Conservation (phyloP, 2,888 invertebrate genomes). For the Calliphora vomitoria region DNA sequence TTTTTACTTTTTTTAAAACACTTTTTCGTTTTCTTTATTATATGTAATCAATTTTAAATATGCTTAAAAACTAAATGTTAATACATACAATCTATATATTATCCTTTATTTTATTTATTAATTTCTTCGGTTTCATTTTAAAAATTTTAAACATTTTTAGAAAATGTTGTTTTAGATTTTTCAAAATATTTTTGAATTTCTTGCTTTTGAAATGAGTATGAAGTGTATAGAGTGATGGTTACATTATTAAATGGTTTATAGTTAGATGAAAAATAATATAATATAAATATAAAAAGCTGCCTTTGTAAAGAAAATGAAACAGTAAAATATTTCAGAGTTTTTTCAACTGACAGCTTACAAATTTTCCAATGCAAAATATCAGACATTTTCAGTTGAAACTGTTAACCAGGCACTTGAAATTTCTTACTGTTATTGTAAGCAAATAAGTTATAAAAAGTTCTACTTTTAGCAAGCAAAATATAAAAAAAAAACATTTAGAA, state of each 20-base stretch:
- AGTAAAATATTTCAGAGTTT: background rate
- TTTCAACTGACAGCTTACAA: no score
- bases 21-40: conserved; percentile 22
- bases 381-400: background rate
- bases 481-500: no score
- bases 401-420: no score
- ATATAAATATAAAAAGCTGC: conserved; percentile 43
- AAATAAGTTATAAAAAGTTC: no score
- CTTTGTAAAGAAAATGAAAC: background rate
- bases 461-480: no score
- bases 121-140: conserved; percentile 1
- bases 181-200: conserved; percentile 13
- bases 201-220: conserved; percentile 24
- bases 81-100: conserved; percentile 48
- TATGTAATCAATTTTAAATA: conserved; percentile 44
- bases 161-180: conserved; percentile 13
- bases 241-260: conserved; percentile 6
- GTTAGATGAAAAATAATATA: background rate
- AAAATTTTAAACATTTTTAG: conserved; percentile 26
- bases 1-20: background rate
- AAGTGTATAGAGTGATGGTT: background rate
- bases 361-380: no score
- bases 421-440: no score
- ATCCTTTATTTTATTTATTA: conserved; percentile 23
- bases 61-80: conserved; percentile 56